Conservation (phyloP, 2,888 invertebrate species). For the Hemithea aestivaria region DNA sequence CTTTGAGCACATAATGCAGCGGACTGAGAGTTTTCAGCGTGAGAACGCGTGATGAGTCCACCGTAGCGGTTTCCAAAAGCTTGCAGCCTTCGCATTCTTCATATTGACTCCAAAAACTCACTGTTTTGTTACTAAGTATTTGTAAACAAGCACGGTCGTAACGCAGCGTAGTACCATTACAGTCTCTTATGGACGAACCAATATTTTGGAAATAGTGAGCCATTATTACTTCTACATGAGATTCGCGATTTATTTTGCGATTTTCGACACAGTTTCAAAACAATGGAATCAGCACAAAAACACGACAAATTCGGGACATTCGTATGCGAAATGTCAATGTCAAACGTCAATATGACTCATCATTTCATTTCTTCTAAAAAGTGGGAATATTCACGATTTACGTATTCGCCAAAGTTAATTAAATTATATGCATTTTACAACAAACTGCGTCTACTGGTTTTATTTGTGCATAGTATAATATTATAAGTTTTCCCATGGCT, state of each 20-base stretch:
- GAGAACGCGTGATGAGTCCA: constrained; percentile 27
- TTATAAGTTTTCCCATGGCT: too few species aligned
- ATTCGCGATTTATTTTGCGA: constrained; percentile 24
- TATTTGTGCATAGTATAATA: too few species aligned
- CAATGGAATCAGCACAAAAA: constrained; percentile 36
- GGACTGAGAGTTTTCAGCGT: constrained; percentile 58
- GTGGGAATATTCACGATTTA: too few species aligned
- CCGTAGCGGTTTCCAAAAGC: constrained; percentile 40
- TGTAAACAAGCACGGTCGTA: constrained; percentile 71
- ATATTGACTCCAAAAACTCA: constrained; percentile 66
- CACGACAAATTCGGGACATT: constrained; percentile 32
- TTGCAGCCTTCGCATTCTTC: constrained; percentile 66
- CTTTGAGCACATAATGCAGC: constrained; percentile 48
- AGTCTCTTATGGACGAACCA: constrained; percentile 55
- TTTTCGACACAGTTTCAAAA: constrained; percentile 23
- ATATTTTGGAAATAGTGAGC: constrained; percentile 61
- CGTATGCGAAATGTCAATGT: too few species aligned
- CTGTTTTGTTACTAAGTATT: constrained; percentile 46
- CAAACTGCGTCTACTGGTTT: too few species aligned
- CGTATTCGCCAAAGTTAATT: too few species aligned
- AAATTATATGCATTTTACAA: too few species aligned
- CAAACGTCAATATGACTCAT: too few species aligned
- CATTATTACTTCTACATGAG: constrained; percentile 53
- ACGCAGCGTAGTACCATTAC: constrained; percentile 49
- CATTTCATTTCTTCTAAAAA: too few species aligned